Base-by-base conservation (phyloP, 2,113 vertebrate genomes). In the Nematolebias whitei region DNA sequence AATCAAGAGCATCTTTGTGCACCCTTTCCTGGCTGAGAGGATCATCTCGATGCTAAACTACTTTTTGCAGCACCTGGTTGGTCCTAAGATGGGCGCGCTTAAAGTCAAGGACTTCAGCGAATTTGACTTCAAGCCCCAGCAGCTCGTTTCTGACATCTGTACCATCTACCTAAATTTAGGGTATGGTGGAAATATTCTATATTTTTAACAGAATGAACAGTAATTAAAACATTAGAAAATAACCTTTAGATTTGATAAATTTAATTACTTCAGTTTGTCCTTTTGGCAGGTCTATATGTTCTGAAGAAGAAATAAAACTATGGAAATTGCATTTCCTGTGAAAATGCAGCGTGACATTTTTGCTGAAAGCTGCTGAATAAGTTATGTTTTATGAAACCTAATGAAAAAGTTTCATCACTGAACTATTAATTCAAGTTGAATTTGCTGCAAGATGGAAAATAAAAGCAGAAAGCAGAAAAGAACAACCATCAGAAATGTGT, bases 61-160 rank as follows among this genome's bases (percentile, higher is more conserved):
- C 90, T 99, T 99, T 71, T 92, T 99, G 64, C 98, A 99, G 68
- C 98, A 99, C 80, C 86, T 99, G 76, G 98, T 98, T 23, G 98
- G 98, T 44, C 98, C 98, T 55, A 99, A 98, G 86, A 99, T 99
- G 97, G 96, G 98, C 1, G 97, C 97, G 56, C 90, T 99, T 52
- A 99, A 99, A 86, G 98, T 99, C 74, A 99, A 99, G 78, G 98
- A 99, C 91, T 99, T 99, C 94, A 99, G 95, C 2, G 98, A 99
- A 86, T 99, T 99, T 56, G 98, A 99, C 90, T 99, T 99, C 92
- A 98, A 97, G 79, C 98, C 98, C 0, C 96, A 99, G 91, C 97
- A 99, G 76, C 93, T 99, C 0, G 97, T 99, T 44, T 98, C 96
- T 19, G 97, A 99, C 82, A 99, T 99, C 92, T 98, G 96, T 84